A percentile compares a stretch with the other conserved stretches of the same genome.
These are phyloP conservation scores for Lateolabrax maculatus DNA, from an alignment of 2,797 vertebrate species.

Conservation along the genomic window DNA sequence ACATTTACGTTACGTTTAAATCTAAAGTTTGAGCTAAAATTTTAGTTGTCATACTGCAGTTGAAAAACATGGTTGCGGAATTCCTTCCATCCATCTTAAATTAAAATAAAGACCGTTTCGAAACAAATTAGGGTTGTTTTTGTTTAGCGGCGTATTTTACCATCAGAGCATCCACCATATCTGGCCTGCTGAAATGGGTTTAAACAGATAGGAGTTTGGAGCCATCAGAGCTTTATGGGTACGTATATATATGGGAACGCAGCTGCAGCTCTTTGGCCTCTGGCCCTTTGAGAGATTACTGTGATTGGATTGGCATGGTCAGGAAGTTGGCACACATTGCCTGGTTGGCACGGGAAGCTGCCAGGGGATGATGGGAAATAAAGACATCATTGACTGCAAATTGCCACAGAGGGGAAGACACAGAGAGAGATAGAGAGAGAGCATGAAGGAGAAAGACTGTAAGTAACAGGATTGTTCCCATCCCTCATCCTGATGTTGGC, in stretches of 20 bases:
- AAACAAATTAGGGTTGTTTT: not conserved
- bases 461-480: slow-evolving; percentile 20
- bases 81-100: not conserved
- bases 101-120: not conserved
- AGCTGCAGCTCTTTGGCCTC: slow-evolving; percentile 65
- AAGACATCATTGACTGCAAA: slow-evolving; percentile 77
- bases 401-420: slow-evolving; percentile 40
- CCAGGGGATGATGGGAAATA: slow-evolving; percentile 75
- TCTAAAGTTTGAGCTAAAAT: not conserved
- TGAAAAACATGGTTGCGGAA: not conserved
- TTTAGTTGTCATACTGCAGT: not conserved
- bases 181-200: not conserved
- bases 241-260: slow-evolving; percentile 40
- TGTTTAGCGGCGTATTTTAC: not conserved
- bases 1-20: not conserved
- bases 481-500: slow-evolving; percentile 38
- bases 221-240: slow-evolving; percentile 16
- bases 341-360: slow-evolving; percentile 58
- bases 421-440: slow-evolving; percentile 16
- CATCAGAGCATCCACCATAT: not conserved
- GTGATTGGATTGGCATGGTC: slow-evolving; percentile 77
- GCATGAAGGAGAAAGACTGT: not conserved
- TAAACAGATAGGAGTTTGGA: slow-evolving; percentile 7
- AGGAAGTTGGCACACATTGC: slow-evolving; percentile 56
- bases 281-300: slow-evolving; percentile 68